Evolutionary conservation across 2,113 vertebrate genomes (phyloP), one percentile per base, ranked within the genome.

Genomic region (Malurus cyaneus): DNA sequence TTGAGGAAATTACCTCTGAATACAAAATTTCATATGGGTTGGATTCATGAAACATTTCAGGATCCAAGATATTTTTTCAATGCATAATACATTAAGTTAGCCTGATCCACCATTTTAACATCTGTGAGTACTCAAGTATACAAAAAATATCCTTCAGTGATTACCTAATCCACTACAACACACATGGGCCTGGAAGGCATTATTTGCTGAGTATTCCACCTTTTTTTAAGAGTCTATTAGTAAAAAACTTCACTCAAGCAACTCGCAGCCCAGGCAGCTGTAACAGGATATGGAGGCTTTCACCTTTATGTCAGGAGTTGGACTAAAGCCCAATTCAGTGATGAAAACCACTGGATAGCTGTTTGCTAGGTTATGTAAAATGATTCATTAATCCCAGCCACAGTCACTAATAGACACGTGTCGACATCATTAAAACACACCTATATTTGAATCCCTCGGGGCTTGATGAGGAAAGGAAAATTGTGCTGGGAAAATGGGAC

Each of bases 361-460:
- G 71, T 84, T 93, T 87, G 74, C 54, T 86, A 56, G 39, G 50
- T 88, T 93, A 84, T 81, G 73, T 29, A 67, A 95, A 91, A 72
- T 85, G 87, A 96, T 80, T 96, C 74, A 88, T 80, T 93, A 89
- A 72, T 89, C 79, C 61, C 82, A 62, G 64, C 36, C 64, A 67
- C 78, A 95, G 42, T 89, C 70, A 78, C 67, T 88, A 93, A 85
- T 42, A 96, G 76, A 67, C 76, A 93, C 26, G 21, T 86, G 94
- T 94, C 21, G 2, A 88, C 79, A 78, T 80, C 82, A 47, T 83
- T 80, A 74, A 76, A 95, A 89, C 92, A 96, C 88, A 71, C 89
- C 85, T 88, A 73, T 77, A 50, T 21, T 56, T 46, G 41, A 73
- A 74, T 36, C 67, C 87, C 92, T 92, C 24, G 2, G 91, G 92